Percentiles rank a stretch among this genome's conserved stretches.
Conservation (phyloP, 2,113 vertebrate genomes). For the Empidonax traillii region DNA sequence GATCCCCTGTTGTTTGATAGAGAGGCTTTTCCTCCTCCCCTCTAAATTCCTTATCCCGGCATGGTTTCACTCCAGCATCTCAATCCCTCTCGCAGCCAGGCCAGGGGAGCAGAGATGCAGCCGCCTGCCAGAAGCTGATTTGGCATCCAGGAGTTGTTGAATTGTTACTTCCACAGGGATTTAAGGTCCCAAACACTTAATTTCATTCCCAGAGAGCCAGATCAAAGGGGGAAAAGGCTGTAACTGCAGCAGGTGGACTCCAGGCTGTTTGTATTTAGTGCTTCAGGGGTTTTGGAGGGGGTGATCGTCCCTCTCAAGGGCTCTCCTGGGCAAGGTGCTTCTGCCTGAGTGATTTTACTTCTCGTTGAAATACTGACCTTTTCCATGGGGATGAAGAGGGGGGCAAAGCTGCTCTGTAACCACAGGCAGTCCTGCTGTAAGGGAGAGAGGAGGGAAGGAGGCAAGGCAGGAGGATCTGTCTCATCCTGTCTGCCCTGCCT, state of each 20-base stretch:
- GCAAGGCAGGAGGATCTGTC: background rate
- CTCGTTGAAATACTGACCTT: background rate
- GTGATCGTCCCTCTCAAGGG: fast-evolving
- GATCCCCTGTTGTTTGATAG: background rate
- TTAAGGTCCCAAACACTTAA: background rate
- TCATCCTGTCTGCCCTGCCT: background rate
- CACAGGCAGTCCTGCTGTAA: background rate
- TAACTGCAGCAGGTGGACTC: background rate
- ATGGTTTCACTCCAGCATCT: background rate
- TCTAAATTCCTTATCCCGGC: background rate
- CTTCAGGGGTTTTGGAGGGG: background rate
- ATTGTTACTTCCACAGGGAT: background rate
- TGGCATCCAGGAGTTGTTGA: background rate
- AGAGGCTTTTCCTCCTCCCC: background rate
- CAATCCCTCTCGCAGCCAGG: background rate
- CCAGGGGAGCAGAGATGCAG: background rate
- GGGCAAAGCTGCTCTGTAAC: background rate
- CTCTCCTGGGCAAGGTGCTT: background rate
- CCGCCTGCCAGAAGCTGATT: background rate
- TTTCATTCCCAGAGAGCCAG: background rate
- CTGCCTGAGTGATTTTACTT: background rate
- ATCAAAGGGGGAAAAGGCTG: background rate
- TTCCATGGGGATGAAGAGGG: background rate
- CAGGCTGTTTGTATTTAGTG: background rate
- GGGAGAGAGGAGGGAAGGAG: background rate